Evolutionary conservation across 2,113 vertebrate genomes (phyloP), one percentile per base, ranked within the genome.

Genomic region (Phalacrocorax aristotelis): DNA sequence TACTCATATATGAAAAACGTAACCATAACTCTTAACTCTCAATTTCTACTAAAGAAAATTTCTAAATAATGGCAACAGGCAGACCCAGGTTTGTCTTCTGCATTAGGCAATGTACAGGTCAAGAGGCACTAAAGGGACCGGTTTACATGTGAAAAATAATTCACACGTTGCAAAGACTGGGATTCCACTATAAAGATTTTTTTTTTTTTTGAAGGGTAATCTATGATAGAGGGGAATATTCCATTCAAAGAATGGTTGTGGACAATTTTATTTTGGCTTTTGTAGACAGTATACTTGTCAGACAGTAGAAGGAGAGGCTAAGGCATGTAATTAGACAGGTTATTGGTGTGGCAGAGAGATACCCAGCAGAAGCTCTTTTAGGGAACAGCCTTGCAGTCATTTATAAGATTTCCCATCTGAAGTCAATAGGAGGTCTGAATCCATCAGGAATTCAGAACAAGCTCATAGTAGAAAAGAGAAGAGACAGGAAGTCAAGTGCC

Each of bases 401-500:
- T 72, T 85, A 20, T 72, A 85, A 91, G 65, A 72, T 69, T 91
- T 94, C 58, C 70, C 60, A 3, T 46, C 66, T 87, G 36, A 79
- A 93, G 74, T 93, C 77, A 80, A 32, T 36, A 69, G 84, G 70
- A 95, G 78, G 46, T 49, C 62, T 26, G 54, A 85, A 52, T 68
- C 62, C 52, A 29, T 74, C 42, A 86, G 71, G 49, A 55, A 90
- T 86, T 90, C 70, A 66, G 85, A 93, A 92, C 22, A 92, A 95
- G 20, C 54, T 93, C 42, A 16, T 74, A 62, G 61, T 11, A 58
- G n/a, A 34, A 80, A 85, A 90, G n/a, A 74, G 60, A 72, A 81
- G 54, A 83, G 76, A 62, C 58, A 69, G 69, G 65, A 94, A 93
- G 93, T 89, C 69, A 96, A 96, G 65, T 65, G 65, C 89, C 69